phyloP scores from a whole-genome alignment of 2,888 invertebrate species.

The Lapara coniferarum region DNA sequence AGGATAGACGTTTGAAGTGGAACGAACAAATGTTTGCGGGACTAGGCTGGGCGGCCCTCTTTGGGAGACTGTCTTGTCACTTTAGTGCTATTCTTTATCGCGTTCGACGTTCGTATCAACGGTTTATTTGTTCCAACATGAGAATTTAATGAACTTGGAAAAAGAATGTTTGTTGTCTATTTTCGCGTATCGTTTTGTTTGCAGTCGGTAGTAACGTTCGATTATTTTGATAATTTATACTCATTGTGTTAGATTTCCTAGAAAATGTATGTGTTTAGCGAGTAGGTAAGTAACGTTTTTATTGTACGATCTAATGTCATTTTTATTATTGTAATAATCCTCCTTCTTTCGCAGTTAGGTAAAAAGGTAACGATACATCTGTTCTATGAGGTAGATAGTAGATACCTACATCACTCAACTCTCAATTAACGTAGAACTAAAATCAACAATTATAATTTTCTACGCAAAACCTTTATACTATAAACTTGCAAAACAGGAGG shows the following conservation, averaged over 20 bases:
- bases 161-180: constrained; percentile 2
- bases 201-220: not conserved
- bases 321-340: not conserved
- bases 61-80: constrained; percentile 52
- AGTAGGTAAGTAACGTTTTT: no score
- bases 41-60: constrained; percentile 47
- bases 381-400: no score
- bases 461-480: no score
- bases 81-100: constrained; percentile 39
- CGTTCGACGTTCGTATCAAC: constrained; percentile 32
- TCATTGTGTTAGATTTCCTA: no score
- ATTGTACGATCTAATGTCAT: not conserved
- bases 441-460: no score
- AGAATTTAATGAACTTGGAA: constrained; percentile 16
- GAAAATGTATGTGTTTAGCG: no score
- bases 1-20: constrained; percentile 72
- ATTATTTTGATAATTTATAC: no score
- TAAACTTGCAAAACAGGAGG: no score
- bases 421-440: no score
- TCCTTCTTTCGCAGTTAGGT: no score
- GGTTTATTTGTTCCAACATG: constrained; percentile 39
- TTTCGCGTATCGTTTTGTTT: not conserved
- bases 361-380: no score
- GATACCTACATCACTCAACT: no score
- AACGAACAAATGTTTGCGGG: constrained; percentile 73